Evolutionary conservation across 2,797 vertebrate species (phyloP), one percentile per base, ranked within the genome.

Genomic region (Lates japonicus): DNA sequence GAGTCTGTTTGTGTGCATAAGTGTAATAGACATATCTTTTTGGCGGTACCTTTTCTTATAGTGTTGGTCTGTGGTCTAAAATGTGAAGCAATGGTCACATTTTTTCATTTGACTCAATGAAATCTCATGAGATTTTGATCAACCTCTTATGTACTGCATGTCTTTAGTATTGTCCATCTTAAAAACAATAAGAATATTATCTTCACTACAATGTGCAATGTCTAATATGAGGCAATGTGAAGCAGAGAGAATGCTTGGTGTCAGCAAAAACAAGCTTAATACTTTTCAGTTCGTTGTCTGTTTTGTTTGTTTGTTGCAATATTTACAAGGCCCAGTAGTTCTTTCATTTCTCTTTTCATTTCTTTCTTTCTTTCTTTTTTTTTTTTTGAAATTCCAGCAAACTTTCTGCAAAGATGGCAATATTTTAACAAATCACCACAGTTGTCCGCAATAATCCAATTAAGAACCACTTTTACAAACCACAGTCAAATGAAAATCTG

Each of bases 1-100:
- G 67, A 13, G 37, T 64, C 35, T 70, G 7, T 65, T 17, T 48
- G 41, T 58, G 74, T 42, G 58, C 22, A 42, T 29, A 13, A 42
- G 70, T 79, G 31, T 4, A 9, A 41, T 31, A 58, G 49, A 74
- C 63, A 61, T 39, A n/a, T 73, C 3, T 44, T 66, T 65, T n/a
- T 33, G 2, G 10, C 25, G 14, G 3, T 12, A 48, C 11, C 0
- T 55, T 44, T 57, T 69, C 22, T 76, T 73, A 70, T 14, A 31
- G 2, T 7, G 22, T 41, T 31, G 42, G 57, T 62, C 52, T 55
- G 52, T 14, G 2, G 14, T 66, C 35, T 35, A 19, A 52, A 65
- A 41, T 66, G 17, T 59, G 4, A 68, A 58, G 14, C 2, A 22
- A 5, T 31, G 20, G 5, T 58, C 25, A 71, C 1, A n/a, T 35